These are phyloP conservation scores for Drosophila takahashii DNA, from an alignment of 1,140 invertebrate genomes.

Conservation along the genomic window DNA sequence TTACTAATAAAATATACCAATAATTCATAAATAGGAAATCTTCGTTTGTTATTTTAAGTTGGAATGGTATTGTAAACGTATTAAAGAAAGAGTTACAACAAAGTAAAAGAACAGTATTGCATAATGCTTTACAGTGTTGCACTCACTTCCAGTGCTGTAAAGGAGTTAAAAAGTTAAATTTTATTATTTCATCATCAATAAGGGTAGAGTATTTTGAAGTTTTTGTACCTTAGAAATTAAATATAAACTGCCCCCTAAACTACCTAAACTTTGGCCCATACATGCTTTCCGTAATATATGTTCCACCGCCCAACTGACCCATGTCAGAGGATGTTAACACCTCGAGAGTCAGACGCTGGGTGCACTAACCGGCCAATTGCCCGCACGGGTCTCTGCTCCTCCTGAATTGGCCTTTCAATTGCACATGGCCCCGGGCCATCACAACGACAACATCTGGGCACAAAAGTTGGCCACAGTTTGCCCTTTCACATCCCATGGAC, in stretches of 20 bases:
- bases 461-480: conserved; percentile 25
- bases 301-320: background rate
- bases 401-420: conserved; percentile 60
- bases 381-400: conserved; percentile 6
- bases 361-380: conserved; percentile 2
- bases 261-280: background rate
- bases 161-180: too few relatives aligned
- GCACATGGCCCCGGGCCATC: conserved; percentile 47
- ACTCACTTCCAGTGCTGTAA: too few relatives aligned
- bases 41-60: too few relatives aligned
- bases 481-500: conserved; percentile 2
- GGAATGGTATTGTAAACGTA: too few relatives aligned
- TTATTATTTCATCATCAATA: background rate
- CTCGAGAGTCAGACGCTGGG: background rate
- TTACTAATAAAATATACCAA: too few relatives aligned
- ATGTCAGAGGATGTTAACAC: conserved; percentile 20
- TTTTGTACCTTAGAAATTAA: too few relatives aligned
- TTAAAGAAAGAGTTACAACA: too few relatives aligned
- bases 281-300: background rate
- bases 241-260: background rate
- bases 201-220: too few relatives aligned
- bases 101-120: too few relatives aligned
- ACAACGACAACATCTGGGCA: conserved; percentile 34
- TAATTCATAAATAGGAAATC: background rate
- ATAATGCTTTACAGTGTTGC: too few relatives aligned